Evolutionary conservation across 1,140 invertebrate species (phyloP), one percentile per base, ranked within the genome.

Genomic region (Drosophila mauritiana): DNA sequence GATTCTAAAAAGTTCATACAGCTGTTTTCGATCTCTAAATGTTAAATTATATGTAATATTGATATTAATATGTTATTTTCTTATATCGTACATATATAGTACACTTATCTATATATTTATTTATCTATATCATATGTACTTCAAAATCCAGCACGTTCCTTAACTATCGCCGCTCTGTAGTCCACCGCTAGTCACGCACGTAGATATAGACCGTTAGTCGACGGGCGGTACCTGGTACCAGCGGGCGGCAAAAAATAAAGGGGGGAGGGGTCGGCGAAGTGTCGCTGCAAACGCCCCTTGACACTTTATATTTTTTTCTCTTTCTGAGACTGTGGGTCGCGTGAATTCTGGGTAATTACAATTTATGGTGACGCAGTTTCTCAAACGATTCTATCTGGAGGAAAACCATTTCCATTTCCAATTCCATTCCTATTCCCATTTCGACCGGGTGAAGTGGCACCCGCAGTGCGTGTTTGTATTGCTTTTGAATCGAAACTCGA

Each of bases 331-430:
- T 55, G 37, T 49, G 78, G 45, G 68, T 74, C 79, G 83, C 84
- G 83, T 89, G 83, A 86, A 86, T 86, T 86, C 83, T 54, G 72
- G 83, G 79, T 86, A 86, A 86, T 86, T 86, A 86, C 80, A 77
- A 65, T 83, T 80, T 65, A 80, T 72, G 56, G 78, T 68, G 73
- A 80, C 78, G 78, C 77, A 73, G 69, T 80, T 67, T 54, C 67
- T 77, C 56, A 48, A 67, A 49, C 56, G 51, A 34, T 77, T 56
- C 55, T 39, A 27, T 51, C 22, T 37, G 27, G 15, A 42, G 53
- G 39, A 36, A 61, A 52, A 64, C 43, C 52, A 75, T 57, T 64
- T 48, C n/a, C 45, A 55, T 49, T 70, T 22, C 45, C 34, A 42
- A 15, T 45, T 56, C 34, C 46, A 57, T 51, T 72, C 25, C 40